Evolutionary conservation across 2,888 invertebrate species (phyloP).

Genomic region (Macroteleia sp.): DNA sequence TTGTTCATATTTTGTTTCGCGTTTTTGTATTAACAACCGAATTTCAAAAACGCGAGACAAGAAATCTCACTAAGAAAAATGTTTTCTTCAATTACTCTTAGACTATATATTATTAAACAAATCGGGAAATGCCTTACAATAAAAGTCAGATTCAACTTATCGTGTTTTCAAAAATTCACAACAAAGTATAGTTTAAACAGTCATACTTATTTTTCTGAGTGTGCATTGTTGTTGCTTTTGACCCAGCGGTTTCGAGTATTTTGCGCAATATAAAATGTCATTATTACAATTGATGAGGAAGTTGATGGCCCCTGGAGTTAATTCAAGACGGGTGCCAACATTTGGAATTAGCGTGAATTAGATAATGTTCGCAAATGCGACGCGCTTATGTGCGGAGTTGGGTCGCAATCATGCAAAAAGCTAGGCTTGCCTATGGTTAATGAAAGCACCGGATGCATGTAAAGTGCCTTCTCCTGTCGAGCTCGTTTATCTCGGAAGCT

Average conservation of each 20-base stretch:
- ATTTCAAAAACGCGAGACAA: no score
- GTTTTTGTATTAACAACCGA: no score
- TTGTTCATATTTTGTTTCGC: no score
- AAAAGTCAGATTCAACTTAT: no score
- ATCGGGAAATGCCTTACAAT: no score
- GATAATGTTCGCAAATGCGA: slow-evolving; percentile 53
- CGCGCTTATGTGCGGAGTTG: slow-evolving; percentile 31
- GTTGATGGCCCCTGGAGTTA: slow-evolving; percentile 6
- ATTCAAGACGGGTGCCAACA: slow-evolving; percentile 32
- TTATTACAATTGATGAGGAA: background rate
- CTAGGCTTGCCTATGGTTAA: slow-evolving; percentile 51
- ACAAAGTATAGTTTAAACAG: no score
- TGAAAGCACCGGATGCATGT: slow-evolving; percentile 63
- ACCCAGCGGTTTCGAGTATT: background rate
- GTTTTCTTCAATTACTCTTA: no score
- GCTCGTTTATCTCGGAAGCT: slow-evolving; percentile 50
- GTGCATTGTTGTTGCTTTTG: no score
- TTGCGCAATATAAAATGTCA: background rate
- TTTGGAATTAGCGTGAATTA: slow-evolving; percentile 50
- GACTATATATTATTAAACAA: no score
- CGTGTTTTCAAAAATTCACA: no score
- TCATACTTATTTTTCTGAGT: no score
- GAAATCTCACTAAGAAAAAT: no score
- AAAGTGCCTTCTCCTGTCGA: slow-evolving; percentile 62
- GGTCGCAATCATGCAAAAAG: slow-evolving; percentile 62